Percentiles rank a stretch among this genome's conserved stretches.
Evolutionary conservation across 2,113 vertebrate species (phyloP).

Genomic region (Hiodon tergisus): DNA sequence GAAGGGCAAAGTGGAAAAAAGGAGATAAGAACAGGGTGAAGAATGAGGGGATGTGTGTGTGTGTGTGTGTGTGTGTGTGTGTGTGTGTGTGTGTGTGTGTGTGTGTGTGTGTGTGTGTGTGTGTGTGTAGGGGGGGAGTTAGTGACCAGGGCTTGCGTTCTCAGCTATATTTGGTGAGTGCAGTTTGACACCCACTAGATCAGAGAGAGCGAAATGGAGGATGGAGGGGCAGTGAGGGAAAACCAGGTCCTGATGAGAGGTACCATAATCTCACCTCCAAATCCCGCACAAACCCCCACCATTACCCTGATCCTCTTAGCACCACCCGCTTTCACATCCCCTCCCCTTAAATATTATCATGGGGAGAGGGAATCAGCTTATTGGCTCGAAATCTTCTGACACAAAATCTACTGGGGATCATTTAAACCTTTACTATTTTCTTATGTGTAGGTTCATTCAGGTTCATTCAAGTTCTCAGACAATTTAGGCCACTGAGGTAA

Average conservation of each 20-base stretch:
- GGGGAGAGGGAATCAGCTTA: slow-evolving; percentile 4
- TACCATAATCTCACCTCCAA: slow-evolving; percentile 27
- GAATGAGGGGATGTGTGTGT: background rate
- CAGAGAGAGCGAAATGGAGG: background rate
- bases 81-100: background rate
- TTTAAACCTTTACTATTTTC: background rate
- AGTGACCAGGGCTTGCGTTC: no score
- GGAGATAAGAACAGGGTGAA: background rate
- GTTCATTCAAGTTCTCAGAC: no score
- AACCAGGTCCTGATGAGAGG: slow-evolving; percentile 13
- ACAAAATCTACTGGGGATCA: background rate
- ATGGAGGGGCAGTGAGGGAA: background rate
- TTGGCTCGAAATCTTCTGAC: background rate
- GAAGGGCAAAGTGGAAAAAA: background rate
- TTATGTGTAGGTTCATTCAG: no score
- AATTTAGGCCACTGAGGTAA: no score
- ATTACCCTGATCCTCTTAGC: slow-evolving; percentile 31
- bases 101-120: background rate
- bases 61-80: background rate
- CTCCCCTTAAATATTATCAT: slow-evolving; percentile 18
- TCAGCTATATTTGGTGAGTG: no score
- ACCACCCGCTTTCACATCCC: background rate
- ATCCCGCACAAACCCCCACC: slow-evolving; percentile 24
- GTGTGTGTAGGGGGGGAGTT: background rate
- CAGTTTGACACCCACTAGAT: no score